phyloP scores from a whole-genome alignment of 1,140 invertebrate genomes.

The Eufriesea mexicana region DNA sequence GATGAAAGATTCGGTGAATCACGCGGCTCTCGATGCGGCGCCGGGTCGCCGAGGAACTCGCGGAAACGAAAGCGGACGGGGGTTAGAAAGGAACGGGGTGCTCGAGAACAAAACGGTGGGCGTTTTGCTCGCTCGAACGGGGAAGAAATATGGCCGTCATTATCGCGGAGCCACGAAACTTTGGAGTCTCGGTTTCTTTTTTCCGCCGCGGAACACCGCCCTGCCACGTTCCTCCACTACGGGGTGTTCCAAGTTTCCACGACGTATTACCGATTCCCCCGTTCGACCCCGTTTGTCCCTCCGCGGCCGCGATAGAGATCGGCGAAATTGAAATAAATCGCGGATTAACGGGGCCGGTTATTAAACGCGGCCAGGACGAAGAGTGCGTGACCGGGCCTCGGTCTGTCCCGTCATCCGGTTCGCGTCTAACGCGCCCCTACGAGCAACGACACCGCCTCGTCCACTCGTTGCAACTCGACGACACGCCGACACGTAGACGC shows the following conservation, averaged over 20 bases:
- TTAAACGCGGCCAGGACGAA: slow-evolving; percentile 16
- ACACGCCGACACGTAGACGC: slow-evolving; percentile 15
- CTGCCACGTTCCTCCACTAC: neutral
- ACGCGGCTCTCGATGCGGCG: slow-evolving; percentile 12
- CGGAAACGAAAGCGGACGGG: neutral
- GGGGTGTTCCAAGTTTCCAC: neutral
- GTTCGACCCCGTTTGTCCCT: neutral
- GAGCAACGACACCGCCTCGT: neutral
- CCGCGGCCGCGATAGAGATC: slow-evolving; percentile 13
- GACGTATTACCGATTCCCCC: neutral
- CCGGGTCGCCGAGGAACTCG: neutral
- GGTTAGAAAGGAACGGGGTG: neutral
- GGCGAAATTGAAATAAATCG: slow-evolving; percentile 49
- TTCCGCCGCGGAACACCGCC: too few relatives aligned
- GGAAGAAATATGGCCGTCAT: slow-evolving; percentile 60
- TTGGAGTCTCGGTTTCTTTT: slow-evolving; percentile 13
- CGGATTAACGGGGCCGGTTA: slow-evolving; percentile 24
- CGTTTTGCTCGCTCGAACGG: slow-evolving; percentile 33
- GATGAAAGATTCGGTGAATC: slow-evolving; percentile 19
- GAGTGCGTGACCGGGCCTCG: slow-evolving; percentile 30
- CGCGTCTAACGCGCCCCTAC: slow-evolving; percentile 4
- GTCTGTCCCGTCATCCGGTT: slow-evolving; percentile 27
- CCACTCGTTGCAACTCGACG: neutral
- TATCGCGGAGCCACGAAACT: slow-evolving; percentile 63
- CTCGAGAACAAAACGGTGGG: slow-evolving; percentile 29